Percentiles rank a stretch among this genome's conserved stretches.
These are phyloP conservation scores for Lepeophtheirus salmonis DNA, from an alignment of 1,140 invertebrate species.

Conservation along the genomic window DNA sequence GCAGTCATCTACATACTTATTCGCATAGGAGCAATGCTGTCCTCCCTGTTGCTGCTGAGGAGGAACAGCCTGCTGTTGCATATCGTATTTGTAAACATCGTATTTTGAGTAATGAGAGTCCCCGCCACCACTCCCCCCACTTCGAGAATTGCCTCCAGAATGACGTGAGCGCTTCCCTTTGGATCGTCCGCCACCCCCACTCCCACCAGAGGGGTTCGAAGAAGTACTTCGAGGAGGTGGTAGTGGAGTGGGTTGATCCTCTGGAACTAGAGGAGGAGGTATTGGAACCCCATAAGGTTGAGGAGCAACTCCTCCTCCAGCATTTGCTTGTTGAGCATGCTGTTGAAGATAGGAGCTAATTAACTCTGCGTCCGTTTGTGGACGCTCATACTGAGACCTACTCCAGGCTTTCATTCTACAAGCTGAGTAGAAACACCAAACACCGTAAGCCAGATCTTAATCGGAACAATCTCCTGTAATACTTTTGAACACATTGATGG, in stretches of 20 bases:
- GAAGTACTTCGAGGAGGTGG: not conserved
- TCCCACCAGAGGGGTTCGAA: not conserved
- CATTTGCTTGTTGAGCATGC: not conserved
- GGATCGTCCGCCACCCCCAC: not conserved
- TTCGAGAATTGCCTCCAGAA: not conserved
- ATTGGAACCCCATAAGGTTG: slow-evolving; percentile 12
- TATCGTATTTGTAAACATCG: slow-evolving; percentile 6
- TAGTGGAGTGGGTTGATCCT: not conserved
- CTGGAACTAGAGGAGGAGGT: slow-evolving; percentile 7
- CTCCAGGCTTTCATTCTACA: slow-evolving; percentile 14
- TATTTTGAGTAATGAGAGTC: slow-evolving; percentile 11
- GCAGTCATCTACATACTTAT: slow-evolving; percentile 16
- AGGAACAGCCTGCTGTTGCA: not conserved
- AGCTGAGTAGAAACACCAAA: slow-evolving; percentile 13
- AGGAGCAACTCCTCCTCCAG: not conserved
- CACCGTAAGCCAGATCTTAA: slow-evolving; percentile 11
- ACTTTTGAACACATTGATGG: too few relatives aligned
- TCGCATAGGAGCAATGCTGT: slow-evolving; percentile 7
- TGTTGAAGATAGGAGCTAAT: slow-evolving; percentile 9
- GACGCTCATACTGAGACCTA: slow-evolving; percentile 4
- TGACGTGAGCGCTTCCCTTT: slow-evolving; percentile 8
- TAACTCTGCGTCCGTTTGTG: slow-evolving; percentile 7
- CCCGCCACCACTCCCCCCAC: too few relatives aligned
- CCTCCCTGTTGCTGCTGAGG: not conserved
- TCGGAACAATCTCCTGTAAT: too few relatives aligned